These are phyloP conservation scores for Oncorhynchus gorbuscha DNA, from an alignment of 2,113 vertebrate genomes.

Conservation along the genomic window DNA sequence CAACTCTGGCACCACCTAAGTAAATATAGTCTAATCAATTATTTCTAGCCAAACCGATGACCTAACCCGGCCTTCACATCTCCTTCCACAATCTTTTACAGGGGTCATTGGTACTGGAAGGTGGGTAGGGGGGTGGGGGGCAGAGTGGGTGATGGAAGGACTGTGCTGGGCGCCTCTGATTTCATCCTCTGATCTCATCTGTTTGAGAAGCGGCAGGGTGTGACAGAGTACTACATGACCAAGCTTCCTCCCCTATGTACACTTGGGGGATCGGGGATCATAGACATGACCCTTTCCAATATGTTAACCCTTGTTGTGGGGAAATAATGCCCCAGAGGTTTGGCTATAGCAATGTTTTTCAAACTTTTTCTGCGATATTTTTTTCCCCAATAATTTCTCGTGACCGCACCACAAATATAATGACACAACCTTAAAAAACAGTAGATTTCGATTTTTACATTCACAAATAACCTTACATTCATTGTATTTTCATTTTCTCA, in stretches of 20 bases:
- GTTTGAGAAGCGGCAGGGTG: constrained; percentile 6
- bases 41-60: background rate
- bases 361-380: background rate
- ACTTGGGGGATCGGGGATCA: background rate
- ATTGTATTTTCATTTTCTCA: too few relatives aligned
- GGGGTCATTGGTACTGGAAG: background rate
- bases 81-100: background rate
- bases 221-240: constrained; percentile 7
- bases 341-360: background rate
- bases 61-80: background rate
- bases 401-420: too few relatives aligned
- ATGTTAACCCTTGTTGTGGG: background rate
- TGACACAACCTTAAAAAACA: too few relatives aligned
- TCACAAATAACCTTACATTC: too few relatives aligned
- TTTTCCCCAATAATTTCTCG: too few relatives aligned
- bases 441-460: too few relatives aligned
- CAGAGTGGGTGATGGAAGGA: background rate
- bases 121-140: background rate
- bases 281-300: background rate
- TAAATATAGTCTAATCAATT: background rate
- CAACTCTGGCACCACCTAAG: background rate
- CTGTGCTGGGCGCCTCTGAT: background rate
- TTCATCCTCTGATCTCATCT: constrained; percentile 9
- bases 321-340: background rate
- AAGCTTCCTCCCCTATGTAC: background rate